phyloP scores from a whole-genome alignment of 2,888 invertebrate species.

The Eutolmus rufibarbis region DNA sequence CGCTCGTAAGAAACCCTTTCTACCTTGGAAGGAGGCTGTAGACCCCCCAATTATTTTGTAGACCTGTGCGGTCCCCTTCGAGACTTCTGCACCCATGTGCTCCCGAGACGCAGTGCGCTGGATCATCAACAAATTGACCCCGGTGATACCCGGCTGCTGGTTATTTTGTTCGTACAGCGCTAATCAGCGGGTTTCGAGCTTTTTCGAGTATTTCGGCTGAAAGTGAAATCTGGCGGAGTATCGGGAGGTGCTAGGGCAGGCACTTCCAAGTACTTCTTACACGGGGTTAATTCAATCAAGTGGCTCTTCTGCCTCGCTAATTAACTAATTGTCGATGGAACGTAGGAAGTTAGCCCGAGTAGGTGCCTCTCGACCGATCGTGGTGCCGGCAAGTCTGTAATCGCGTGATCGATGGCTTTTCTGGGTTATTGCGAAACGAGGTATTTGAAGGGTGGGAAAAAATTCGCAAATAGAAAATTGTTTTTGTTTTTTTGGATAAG shows the following conservation, averaged over 20 bases:
- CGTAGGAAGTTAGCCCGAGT: neutral
- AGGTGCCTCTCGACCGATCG: neutral
- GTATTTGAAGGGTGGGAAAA: neutral
- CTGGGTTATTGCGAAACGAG: neutral
- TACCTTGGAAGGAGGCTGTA: neutral
- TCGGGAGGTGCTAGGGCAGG: neutral
- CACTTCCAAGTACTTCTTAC: neutral
- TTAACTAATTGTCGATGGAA: neutral
- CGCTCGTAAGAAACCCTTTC: neutral
- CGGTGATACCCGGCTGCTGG: neutral
- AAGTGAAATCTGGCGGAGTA: neutral
- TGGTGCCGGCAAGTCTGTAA: neutral
- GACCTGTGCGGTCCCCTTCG: neutral
- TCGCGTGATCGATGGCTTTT: neutral
- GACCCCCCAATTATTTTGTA: neutral
- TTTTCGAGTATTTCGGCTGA: neutral
- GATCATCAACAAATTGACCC: constrained; percentile 26
- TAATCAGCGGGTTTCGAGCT: neutral
- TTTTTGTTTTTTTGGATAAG: no score
- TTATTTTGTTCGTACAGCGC: neutral
- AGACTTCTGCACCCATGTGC: neutral
- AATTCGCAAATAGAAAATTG: neutral
- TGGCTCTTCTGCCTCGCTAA: neutral
- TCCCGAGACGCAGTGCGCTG: neutral
- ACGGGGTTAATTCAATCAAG: constrained; percentile 7